Percentiles rank a stretch among this genome's conserved stretches.
Evolutionary conservation across 2,888 invertebrate genomes (phyloP).

Genomic region (Lingula anatina): DNA sequence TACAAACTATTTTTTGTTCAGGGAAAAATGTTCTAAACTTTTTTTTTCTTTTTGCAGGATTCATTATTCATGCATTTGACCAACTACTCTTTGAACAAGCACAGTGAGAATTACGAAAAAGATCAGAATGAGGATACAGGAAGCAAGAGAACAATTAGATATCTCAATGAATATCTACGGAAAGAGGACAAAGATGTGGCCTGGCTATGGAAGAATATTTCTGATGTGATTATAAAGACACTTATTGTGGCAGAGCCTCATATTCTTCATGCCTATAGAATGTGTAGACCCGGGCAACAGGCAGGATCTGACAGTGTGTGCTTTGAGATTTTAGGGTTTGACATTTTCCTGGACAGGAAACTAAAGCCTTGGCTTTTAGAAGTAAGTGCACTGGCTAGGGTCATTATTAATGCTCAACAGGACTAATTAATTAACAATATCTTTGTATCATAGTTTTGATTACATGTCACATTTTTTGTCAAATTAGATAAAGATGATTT

Average conservation of each 20-base stretch:
- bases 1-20: no score
- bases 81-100: constrained; percentile 53
- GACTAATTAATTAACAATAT: no score
- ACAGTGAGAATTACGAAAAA: constrained; percentile 48
- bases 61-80: constrained; percentile 52
- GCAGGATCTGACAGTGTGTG: constrained; percentile 48
- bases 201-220: constrained; percentile 46
- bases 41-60: constrained; percentile 29
- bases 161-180: constrained; percentile 46
- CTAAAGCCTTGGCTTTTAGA: constrained; percentile 51
- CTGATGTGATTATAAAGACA: constrained; percentile 49
- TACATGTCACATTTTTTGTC: no score
- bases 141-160: constrained; percentile 48
- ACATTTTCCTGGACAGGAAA: constrained; percentile 49
- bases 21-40: no score
- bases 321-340: constrained; percentile 52
- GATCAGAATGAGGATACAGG: constrained; percentile 38
- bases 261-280: constrained; percentile 49
- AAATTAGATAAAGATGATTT: no score
- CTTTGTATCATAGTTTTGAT: no score
- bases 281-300: constrained; percentile 51
- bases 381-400: no score
- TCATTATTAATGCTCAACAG: neutral
- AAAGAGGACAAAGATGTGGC: constrained; percentile 43
- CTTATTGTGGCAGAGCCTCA: constrained; percentile 48